Base-by-base conservation (phyloP, 2,113 vertebrate species). In the Microtus ochrogaster region DNA sequence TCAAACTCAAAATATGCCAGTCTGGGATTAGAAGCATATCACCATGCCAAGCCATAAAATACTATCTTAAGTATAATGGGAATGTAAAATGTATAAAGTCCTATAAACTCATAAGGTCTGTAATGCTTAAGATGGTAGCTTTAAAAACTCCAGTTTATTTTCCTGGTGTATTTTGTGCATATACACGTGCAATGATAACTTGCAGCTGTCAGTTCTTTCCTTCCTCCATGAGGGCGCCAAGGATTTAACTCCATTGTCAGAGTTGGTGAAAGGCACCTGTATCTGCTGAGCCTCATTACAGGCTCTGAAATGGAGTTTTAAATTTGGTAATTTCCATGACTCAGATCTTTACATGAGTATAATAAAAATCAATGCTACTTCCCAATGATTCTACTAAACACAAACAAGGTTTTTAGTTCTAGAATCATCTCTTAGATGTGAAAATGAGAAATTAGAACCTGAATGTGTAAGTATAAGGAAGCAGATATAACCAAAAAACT, bases 341-440 rank as follows among this genome's bases (percentile, higher is more conserved):
- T 89, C 93, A 74, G 17, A 96, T 66, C 70, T 87, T 70, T 49
- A n/a, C 28, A 47, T 83, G 39, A 78, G 19, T 83, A 96, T 1
- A 79, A 44, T 4, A 55, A 66, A 66, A 95, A 74, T 92, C 26
- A 95, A 90, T 26, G 92, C 84, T 21, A 82, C 86, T 86, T 94
- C 41, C 72, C 63, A 93, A 49, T 92, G 44, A 85, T 90, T 95
- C 33, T 90, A n/a, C 83, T 92, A 22, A 79, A 96, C 33, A 26
- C 77, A 96, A 95, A 65, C 44, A 92, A n/a, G 30, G 14, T 86
- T 93, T 92, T 41, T 58, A 81, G 81, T 85, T 95, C 89, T 19
- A 82, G 17, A 82, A 94, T 76, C 36, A 88, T 39, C 90, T 36
- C 91, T 77, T 55, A 66, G 90, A 90, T 21, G 5, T 33, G 73